Evolutionary conservation across 2,113 vertebrate species (phyloP), one percentile per base, ranked within the genome.

Genomic region (Tursiops truncatus): DNA sequence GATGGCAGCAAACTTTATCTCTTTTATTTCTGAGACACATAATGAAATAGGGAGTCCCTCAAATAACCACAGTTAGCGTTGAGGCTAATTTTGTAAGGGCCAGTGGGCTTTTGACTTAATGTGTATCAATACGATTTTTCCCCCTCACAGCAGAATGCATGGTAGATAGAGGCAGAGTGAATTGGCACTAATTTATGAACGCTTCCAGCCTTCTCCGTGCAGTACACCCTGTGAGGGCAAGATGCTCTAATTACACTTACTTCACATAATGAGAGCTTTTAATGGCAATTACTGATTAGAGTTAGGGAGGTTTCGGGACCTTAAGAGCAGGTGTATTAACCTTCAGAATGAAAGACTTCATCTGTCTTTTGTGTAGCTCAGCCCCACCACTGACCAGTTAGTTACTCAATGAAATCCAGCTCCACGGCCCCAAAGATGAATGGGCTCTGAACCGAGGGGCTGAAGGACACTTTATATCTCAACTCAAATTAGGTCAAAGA

Each of bases 41-140:
- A 99, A 99, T 99, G 98, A 99, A 99, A 99, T 98, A 98, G 98
- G 98, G 98, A 99, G 98, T 97, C 98, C 97, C 98, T 98, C 98
- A 98, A 98, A 98, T 98, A 98, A 98, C 97, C 97, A 97, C 98
- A 95, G 98, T 99, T 98, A 5, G 36, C 98, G 96, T 99, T 98
- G 98, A 98, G 98, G 98, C 97, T 99, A 98, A 99, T 99, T 99
- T 99, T 98, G 96, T 97, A 98, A 97, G 97, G 98, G 97, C 98
- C 97, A 56, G 94, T 98, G 96, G 96, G 98, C 96, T 98, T 98
- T 98, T 98, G 97, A 97, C 94, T 97, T 98, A 98, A 98, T 98
- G 96, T 92, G 94, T 97, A 83, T 98, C 98, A 98, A 98, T 98
- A 98, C 18, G 82, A 87, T 98, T 98, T 98, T 97, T 50, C 92